These are phyloP conservation scores for Melinaea marsaeus DNA, from an alignment of 2,888 invertebrate genomes.

Conservation along the genomic window DNA sequence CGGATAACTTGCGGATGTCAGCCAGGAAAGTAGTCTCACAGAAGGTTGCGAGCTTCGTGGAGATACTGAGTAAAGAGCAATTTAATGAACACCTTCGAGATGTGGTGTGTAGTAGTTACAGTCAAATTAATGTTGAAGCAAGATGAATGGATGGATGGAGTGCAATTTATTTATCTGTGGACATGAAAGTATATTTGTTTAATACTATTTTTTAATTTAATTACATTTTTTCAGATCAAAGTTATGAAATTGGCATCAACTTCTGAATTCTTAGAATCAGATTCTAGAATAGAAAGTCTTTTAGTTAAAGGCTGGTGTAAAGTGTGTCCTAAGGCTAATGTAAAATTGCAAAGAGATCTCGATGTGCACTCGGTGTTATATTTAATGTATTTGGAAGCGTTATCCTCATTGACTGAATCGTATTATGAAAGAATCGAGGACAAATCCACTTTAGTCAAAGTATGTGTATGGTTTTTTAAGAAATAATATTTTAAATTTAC, in stretches of 20 bases:
- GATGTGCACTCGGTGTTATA: constrained; percentile 45
- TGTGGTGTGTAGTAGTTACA: not conserved
- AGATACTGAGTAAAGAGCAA: not conserved
- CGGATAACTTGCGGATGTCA: constrained; percentile 34
- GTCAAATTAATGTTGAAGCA: not conserved
- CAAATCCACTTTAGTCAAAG: constrained; percentile 44
- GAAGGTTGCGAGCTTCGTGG: constrained; percentile 27
- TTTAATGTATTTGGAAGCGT: constrained; percentile 46
- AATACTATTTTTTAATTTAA: not conserved
- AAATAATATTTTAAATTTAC: not conserved
- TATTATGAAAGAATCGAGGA: constrained; percentile 36
- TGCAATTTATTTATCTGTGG: no score
- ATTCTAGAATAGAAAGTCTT: constrained; percentile 39
- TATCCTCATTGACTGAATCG: constrained; percentile 44
- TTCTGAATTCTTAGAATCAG: constrained; percentile 41
- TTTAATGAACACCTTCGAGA: not conserved
- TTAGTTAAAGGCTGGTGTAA: constrained; percentile 49
- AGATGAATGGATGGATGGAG: no score
- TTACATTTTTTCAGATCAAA: constrained; percentile 45
- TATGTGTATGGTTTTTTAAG: constrained; percentile 30
- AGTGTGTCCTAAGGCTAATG: constrained; percentile 44
- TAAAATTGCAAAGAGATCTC: constrained; percentile 30
- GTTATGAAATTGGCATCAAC: constrained; percentile 48
- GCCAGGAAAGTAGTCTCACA: constrained; percentile 23
- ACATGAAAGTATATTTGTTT: no score